Evolutionary conservation across 2,113 vertebrate species (phyloP), one percentile per base, ranked within the genome.

Genomic region (Ivindomyrus marchei): DNA sequence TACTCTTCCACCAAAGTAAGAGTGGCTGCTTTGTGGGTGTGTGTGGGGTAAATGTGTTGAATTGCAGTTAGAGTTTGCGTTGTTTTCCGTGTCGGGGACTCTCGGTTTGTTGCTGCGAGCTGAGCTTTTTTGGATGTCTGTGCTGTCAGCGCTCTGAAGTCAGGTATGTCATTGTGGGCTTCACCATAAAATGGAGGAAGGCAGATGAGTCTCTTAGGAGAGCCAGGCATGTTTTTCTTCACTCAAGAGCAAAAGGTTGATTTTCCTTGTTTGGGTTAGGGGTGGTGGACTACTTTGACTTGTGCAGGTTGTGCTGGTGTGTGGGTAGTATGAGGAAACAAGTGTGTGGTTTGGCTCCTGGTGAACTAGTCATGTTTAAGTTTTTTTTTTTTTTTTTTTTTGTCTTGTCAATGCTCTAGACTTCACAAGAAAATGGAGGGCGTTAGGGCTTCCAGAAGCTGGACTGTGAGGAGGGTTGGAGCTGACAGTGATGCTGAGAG

Each of bases 171-270:
- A 95, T 94, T 95, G 95, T 96, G 96, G 95, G 97, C 97, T 99
- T 96, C 97, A 97, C 96, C 97, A 97, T 97, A 99, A 99, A 99
- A 99, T 99, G 98, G 98, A 98, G 98, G 98, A 97, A 97, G 96
- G 96, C 95, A 95, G 94, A 96, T 95, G 95, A 95, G 95, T 95
- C 95, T 96, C 95, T 91, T 91, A 95, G 95, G 94, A 95, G 94
- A 95, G 94, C 93, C 92, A 95, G 93, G 93, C 93, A 94, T 94
- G 92, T 93, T 92, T 90, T 90, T 13, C 62, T 91, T 90, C 93
- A 94, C 90, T 84, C 92, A 92, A 93, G 94, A 96, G 96, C 95
- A 95, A 96, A 70, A 95, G 95, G 94, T 96, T 93, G 93, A 92
- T 89, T 93, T 70, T 89, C 91, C 88, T 90, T 91, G 85, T 89